Conservation (phyloP, 2,888 invertebrate genomes). For the Mechanitis mazaeus region DNA sequence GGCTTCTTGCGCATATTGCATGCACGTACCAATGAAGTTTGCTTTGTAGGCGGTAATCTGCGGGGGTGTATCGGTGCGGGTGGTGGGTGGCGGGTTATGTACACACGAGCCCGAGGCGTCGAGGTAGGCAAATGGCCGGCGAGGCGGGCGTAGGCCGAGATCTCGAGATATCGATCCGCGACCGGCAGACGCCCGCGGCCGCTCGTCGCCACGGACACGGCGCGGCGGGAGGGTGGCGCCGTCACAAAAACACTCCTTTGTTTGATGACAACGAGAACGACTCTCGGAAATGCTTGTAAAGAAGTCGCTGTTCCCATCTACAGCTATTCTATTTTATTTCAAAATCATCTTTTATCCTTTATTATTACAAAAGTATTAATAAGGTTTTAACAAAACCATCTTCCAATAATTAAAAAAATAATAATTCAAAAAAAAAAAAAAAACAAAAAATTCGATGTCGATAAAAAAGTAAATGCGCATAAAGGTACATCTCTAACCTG, state of each 20-base stretch:
- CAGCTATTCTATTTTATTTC: constrained; percentile 1
- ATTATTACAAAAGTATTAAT: no score
- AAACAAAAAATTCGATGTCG: constrained; percentile 42
- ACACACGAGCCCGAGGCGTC: constrained; percentile 75
- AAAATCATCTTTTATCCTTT: no score
- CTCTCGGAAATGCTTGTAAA: constrained; percentile 36
- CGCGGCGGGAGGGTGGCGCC: constrained; percentile 62
- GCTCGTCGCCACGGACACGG: constrained; percentile 64
- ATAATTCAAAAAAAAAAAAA: not conserved
- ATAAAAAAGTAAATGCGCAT: constrained; percentile 30
- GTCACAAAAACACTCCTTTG: constrained; percentile 73
- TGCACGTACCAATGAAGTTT: constrained; percentile 77
- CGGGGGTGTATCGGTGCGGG: constrained; percentile 69
- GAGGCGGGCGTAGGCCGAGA: constrained; percentile 72
- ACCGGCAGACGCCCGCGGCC: constrained; percentile 50
- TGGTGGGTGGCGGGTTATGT: constrained; percentile 71
- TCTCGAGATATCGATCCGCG: constrained; percentile 75
- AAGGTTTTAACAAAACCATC: not conserved
- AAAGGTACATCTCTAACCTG: constrained; percentile 48
- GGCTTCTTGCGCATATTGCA: constrained; percentile 77
- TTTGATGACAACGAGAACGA: constrained; percentile 48
- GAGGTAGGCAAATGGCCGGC: constrained; percentile 77
- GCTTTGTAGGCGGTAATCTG: constrained; percentile 77
- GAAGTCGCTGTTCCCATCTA: constrained; percentile 32
- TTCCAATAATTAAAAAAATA: not conserved